These are phyloP conservation scores for Drosophila heteroneura DNA, from an alignment of 2,888 invertebrate species.

Conservation along the genomic window DNA sequence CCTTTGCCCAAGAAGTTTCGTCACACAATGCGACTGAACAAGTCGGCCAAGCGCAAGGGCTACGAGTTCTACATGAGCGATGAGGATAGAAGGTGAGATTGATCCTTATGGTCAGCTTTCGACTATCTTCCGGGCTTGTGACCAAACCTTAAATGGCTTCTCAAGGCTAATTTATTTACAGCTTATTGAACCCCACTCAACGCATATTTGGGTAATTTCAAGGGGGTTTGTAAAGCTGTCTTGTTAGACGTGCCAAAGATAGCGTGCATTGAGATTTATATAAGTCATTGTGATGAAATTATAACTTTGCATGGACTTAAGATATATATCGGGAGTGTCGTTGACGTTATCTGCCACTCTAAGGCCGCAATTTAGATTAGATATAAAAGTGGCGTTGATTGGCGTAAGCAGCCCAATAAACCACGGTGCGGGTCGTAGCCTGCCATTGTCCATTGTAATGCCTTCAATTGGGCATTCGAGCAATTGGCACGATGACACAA, in stretches of 20 bases:
- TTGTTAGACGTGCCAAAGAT: slow-evolving; percentile 24
- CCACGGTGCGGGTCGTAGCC: slow-evolving; percentile 26
- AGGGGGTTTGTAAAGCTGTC: neutral
- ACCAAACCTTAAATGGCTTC: neutral
- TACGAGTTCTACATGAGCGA: slow-evolving; percentile 81
- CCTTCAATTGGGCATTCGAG: slow-evolving; percentile 57
- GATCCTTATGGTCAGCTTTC: neutral
- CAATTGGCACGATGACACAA: slow-evolving; percentile 60
- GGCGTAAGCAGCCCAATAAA: slow-evolving; percentile 45
- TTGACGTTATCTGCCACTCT: slow-evolving; percentile 41
- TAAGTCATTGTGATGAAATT: slow-evolving; percentile 60
- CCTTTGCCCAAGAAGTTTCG: slow-evolving; percentile 81
- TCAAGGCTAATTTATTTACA: slow-evolving; percentile 12
- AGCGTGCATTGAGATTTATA: slow-evolving; percentile 12
- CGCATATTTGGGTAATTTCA: neutral
- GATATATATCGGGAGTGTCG: slow-evolving; percentile 26
- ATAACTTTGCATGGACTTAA: slow-evolving; percentile 27
- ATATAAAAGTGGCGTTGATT: slow-evolving; percentile 42
- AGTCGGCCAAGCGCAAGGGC: slow-evolving; percentile 82
- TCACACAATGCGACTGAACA: slow-evolving; percentile 77
- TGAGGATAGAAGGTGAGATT: slow-evolving; percentile 79
- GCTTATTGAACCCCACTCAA: neutral
- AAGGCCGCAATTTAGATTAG: slow-evolving; percentile 53
- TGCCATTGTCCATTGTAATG: slow-evolving; percentile 40
- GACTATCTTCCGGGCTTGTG: neutral